Percentiles rank a stretch among this genome's conserved stretches.
Evolutionary conservation across 1,140 invertebrate species (phyloP).

Genomic region (Drosophila ogumai): DNA sequence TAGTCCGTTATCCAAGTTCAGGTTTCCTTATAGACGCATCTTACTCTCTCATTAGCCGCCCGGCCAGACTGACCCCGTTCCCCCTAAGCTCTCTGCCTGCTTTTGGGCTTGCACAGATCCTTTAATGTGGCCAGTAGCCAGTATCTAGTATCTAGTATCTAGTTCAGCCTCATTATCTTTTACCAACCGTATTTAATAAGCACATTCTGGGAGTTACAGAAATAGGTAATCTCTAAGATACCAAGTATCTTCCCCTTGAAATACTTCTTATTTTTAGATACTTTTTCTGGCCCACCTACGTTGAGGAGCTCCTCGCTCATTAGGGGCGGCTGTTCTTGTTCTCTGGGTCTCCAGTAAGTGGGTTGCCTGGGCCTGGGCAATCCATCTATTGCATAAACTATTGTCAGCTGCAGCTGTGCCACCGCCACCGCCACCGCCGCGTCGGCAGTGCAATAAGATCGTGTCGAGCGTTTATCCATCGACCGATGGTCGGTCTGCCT

Average conservation of each 20-base stretch:
- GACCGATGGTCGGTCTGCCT: slow-evolving; percentile 19
- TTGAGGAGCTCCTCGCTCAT: neutral
- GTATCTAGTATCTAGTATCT: neutral
- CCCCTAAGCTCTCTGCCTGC: neutral
- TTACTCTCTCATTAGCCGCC: slow-evolving; percentile 63
- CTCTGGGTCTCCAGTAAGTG: slow-evolving; percentile 26
- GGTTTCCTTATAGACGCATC: slow-evolving; percentile 63
- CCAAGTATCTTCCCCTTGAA: neutral
- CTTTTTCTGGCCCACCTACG: neutral
- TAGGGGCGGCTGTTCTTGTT: slow-evolving; percentile 1
- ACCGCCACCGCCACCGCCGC: neutral
- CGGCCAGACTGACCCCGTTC: slow-evolving; percentile 50
- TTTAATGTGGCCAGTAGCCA: slow-evolving; percentile 12
- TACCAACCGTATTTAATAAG: neutral
- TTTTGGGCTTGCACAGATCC: slow-evolving; percentile 20
- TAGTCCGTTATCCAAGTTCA: slow-evolving; percentile 63
- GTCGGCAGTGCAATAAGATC: slow-evolving; percentile 19
- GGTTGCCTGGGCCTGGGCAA: slow-evolving; percentile 22
- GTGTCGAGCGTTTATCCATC: slow-evolving; percentile 38
- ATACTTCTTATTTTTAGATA: slow-evolving; percentile 5
- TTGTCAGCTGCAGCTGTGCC: slow-evolving; percentile 49
- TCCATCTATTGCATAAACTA: slow-evolving; percentile 48
- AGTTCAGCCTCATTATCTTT: slow-evolving; percentile 8
- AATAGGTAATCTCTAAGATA: neutral
- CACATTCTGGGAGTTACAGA: neutral